phyloP scores from a whole-genome alignment of 1,140 invertebrate species.

The Luehdorfia chinensis region DNA sequence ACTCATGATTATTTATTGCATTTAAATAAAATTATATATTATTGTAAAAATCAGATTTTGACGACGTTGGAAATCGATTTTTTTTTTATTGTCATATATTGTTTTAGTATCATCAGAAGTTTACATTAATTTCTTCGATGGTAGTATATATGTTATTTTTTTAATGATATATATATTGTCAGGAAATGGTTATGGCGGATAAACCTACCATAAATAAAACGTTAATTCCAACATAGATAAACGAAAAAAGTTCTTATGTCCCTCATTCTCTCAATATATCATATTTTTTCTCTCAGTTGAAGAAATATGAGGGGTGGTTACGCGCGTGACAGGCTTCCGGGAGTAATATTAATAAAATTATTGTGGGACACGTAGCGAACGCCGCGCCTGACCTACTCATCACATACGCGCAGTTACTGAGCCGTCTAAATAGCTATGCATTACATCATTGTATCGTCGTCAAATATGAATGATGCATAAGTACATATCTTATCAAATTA shows the following conservation, averaged over 20 bases:
- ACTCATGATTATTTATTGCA: too few relatives aligned
- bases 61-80: too few relatives aligned
- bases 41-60: too few relatives aligned
- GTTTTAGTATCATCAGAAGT: too few relatives aligned
- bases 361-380: constrained; percentile 59
- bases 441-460: constrained; percentile 27
- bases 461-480: constrained; percentile 9
- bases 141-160: too few relatives aligned
- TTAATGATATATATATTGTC: too few relatives aligned
- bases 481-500: background rate
- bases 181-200: too few relatives aligned
- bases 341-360: constrained; percentile 75
- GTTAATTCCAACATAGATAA: too few relatives aligned
- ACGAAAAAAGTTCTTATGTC: constrained; percentile 53
- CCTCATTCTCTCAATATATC: constrained; percentile 69
- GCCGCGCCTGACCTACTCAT: constrained; percentile 45
- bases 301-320: constrained; percentile 62
- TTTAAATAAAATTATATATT: too few relatives aligned
- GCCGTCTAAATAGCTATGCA: constrained; percentile 23
- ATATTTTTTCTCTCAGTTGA: constrained; percentile 60
- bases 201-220: too few relatives aligned
- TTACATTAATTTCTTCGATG: too few relatives aligned
- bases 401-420: constrained; percentile 24
- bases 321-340: constrained; percentile 64
- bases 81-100: too few relatives aligned